These are phyloP conservation scores for Bicyclus anynana DNA, from an alignment of 1,140 invertebrate genomes.

Conservation along the genomic window DNA sequence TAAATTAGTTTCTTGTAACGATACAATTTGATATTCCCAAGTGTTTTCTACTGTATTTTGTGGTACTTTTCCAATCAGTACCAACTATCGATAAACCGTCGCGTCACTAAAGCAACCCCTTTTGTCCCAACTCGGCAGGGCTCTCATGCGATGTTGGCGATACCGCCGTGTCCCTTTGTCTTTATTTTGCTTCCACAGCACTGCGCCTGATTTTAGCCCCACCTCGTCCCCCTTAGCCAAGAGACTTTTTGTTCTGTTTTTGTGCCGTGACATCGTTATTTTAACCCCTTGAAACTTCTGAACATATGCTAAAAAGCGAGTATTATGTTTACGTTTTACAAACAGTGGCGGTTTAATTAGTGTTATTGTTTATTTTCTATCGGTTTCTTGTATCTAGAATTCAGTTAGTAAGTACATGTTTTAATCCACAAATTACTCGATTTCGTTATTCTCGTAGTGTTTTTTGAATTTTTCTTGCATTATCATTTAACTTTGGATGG, in stretches of 20 bases:
- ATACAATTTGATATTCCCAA: no score
- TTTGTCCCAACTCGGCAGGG: conserved; percentile 23
- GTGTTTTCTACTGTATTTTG: no score
- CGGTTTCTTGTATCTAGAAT: no score
- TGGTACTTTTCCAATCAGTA: no score
- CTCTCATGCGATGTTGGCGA: conserved; percentile 32
- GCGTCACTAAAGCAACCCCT: conserved; percentile 19
- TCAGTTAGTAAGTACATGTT: no score
- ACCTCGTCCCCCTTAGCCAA: conserved; percentile 7
- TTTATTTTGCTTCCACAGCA: conserved; percentile 32
- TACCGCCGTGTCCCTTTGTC: conserved; percentile 26
- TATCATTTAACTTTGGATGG: no score
- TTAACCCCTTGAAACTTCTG: conserved; percentile 26
- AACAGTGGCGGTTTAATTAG: background rate
- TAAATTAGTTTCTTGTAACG: no score
- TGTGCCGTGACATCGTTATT: conserved; percentile 32
- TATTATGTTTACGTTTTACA: background rate
- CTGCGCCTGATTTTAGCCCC: conserved; percentile 30
- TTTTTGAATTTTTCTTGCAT: no score
- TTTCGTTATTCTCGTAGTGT: no score
- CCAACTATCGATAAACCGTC: conserved; percentile 10
- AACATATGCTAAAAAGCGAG: background rate
- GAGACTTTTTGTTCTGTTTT: conserved; percentile 31
- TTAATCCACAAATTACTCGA: no score
- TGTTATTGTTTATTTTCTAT: background rate